Evolutionary conservation across 2,797 vertebrate species (phyloP).

Genomic region (Glyptemys insculpta): DNA sequence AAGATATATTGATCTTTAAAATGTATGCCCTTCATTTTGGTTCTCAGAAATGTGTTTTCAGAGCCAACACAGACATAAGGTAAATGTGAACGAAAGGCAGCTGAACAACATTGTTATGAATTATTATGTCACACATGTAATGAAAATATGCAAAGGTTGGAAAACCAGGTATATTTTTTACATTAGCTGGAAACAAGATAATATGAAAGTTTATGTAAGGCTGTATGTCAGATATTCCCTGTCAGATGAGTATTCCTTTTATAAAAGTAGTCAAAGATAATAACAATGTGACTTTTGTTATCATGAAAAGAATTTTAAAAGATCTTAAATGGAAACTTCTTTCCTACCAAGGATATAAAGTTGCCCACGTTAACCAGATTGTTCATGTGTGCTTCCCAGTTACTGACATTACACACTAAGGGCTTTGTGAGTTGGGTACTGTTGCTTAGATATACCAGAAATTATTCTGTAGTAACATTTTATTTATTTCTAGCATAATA

Average conservation of each 20-base stretch:
- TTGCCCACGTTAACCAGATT: neutral
- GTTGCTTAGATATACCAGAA: neutral
- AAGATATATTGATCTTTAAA: neutral
- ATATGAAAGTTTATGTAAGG: neutral
- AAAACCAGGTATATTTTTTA: neutral
- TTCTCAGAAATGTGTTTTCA: neutral
- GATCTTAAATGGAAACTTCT: accelerated
- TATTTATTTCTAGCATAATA: neutral
- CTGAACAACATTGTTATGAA: neutral
- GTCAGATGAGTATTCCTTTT: accelerated
- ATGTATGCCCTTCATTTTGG: neutral
- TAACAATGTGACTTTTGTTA: neutral
- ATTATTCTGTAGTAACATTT: neutral
- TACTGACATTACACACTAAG: neutral
- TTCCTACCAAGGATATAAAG: neutral
- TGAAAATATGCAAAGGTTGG: neutral
- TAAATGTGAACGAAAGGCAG: constrained; percentile 11
- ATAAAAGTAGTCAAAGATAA: neutral
- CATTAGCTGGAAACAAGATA: neutral
- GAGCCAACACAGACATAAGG: neutral
- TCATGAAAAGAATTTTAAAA: neutral
- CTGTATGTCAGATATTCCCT: neutral
- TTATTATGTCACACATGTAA: accelerated
- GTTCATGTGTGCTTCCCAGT: neutral
- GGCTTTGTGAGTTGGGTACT: accelerated